phyloP scores from a whole-genome alignment of 2,797 vertebrate genomes.

The Neosalanx taihuensis region DNA sequence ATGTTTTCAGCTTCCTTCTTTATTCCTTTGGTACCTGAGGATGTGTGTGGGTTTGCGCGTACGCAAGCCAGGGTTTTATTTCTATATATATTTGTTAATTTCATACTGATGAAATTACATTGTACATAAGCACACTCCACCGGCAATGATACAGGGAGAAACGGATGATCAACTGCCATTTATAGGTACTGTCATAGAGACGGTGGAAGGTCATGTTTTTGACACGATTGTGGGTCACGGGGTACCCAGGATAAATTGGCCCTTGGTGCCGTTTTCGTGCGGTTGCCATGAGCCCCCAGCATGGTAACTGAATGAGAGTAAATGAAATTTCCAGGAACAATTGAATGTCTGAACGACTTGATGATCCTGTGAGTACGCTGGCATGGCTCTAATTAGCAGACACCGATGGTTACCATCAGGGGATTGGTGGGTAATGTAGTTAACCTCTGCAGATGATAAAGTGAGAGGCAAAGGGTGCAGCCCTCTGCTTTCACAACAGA shows the following conservation, averaged over 20 bases:
- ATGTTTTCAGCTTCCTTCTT: too few species aligned
- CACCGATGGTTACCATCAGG: neutral
- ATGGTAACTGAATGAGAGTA: neutral
- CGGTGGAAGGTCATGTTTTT: neutral
- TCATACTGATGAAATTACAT: neutral
- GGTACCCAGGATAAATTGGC: neutral
- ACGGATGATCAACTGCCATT: neutral
- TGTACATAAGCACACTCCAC: neutral
- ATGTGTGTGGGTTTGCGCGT: neutral
- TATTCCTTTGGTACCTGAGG: neutral
- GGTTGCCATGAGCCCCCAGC: neutral
- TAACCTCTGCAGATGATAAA: neutral
- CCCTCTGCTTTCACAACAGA: slow-evolving; percentile 1
- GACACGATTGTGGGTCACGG: neutral
- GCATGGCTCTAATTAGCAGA: slow-evolving; percentile 7
- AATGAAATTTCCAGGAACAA: neutral
- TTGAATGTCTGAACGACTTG: neutral
- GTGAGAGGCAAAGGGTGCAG: neutral
- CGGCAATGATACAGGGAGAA: neutral
- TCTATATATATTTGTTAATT: neutral
- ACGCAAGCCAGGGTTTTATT: neutral
- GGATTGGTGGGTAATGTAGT: slow-evolving; percentile 12
- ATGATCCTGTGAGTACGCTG: neutral
- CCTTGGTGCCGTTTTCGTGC: slow-evolving; percentile 2
- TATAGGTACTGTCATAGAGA: neutral